A percentile compares a stretch with the other conserved stretches of the same genome.
Evolutionary conservation across 2,888 invertebrate genomes (phyloP).

Genomic region (Amphipoea oculea): DNA sequence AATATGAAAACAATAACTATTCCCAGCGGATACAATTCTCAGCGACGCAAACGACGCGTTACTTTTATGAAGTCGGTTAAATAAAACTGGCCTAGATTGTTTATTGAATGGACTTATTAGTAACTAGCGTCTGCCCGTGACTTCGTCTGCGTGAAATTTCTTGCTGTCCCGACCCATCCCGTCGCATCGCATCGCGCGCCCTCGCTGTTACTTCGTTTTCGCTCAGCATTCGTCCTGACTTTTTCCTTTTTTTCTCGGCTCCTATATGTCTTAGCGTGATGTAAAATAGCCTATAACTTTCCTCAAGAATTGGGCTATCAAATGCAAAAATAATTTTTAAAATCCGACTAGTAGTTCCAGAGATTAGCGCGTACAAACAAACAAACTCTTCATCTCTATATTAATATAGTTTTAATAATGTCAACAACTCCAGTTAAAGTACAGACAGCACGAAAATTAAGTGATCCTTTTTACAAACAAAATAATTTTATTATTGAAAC

Average conservation of each 20-base stretch:
- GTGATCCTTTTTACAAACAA: neutral
- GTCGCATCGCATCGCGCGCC: neutral
- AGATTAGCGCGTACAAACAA: neutral
- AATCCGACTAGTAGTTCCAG: neutral
- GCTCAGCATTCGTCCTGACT: neutral
- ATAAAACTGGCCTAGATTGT: slow-evolving; percentile 32
- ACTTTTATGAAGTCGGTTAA: slow-evolving; percentile 35
- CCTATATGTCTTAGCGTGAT: neutral
- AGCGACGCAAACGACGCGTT: neutral
- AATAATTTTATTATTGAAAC: neutral
- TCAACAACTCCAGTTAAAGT: slow-evolving; percentile 2
- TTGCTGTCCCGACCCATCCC: neutral
- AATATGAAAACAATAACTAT: slow-evolving; percentile 45
- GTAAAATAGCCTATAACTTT: neutral
- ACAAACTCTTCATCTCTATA: neutral
- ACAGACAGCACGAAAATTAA: slow-evolving; percentile 3
- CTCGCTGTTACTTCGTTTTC: neutral
- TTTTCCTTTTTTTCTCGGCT: neutral
- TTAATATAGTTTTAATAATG: neutral
- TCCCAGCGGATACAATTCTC: slow-evolving; percentile 35
- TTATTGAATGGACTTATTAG: neutral
- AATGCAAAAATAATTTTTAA: too few species aligned
- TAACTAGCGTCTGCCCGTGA: neutral
- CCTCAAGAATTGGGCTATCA: neutral
- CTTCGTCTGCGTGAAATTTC: neutral